Conservation (phyloP, 2,113 vertebrate species). For the Tylochromis polylepis region DNA sequence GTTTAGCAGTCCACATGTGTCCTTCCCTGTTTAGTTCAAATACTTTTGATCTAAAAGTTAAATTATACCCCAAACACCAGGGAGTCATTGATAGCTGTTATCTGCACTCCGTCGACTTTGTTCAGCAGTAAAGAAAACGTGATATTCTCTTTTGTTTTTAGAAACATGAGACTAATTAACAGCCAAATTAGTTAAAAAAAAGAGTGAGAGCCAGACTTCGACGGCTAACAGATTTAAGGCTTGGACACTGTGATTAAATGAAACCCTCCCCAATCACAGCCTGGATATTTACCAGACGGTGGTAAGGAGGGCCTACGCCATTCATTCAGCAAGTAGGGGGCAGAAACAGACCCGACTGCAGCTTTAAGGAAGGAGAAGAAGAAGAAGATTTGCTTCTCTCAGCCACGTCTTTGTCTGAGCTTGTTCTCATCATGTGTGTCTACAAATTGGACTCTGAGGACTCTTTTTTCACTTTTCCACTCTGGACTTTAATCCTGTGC, state of each 20-base stretch:
- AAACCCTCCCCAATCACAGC: not conserved
- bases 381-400: not conserved
- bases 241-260: not conserved
- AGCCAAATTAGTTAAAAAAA: no score
- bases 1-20: no score
- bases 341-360: not conserved
- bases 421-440: not conserved
- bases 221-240: accelerated
- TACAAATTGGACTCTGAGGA: not conserved
- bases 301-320: accelerated
- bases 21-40: no score
- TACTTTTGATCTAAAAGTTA: no score
- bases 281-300: not conserved
- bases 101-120: no score
- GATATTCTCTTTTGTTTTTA: accelerated
- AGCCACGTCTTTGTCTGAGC: not conserved
- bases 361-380: not conserved
- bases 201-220: accelerated
- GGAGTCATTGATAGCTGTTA: no score
- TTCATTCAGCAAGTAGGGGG: accelerated
- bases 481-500: not conserved
- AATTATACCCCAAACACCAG: no score
- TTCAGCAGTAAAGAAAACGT: no score
- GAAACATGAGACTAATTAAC: accelerated
- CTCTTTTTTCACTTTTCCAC: not conserved